Evolutionary conservation across 1,140 invertebrate genomes (phyloP).

Genomic region (Lineus longissimus): DNA sequence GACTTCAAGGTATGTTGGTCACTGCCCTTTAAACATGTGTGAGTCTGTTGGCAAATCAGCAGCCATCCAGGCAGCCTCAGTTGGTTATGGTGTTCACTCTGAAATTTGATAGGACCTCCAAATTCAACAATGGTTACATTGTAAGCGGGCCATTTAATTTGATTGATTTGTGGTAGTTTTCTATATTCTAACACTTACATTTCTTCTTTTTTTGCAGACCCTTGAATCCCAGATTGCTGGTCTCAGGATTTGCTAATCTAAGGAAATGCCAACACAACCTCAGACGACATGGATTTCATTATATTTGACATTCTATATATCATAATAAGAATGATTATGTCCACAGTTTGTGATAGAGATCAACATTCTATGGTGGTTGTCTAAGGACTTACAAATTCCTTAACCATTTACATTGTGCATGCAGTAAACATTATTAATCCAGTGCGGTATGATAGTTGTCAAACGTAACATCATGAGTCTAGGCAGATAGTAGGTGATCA

Average conservation of each 20-base stretch:
- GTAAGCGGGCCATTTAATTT: background rate
- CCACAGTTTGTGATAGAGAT: too few species aligned
- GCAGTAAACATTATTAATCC: too few species aligned
- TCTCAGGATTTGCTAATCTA: constrained; percentile 20
- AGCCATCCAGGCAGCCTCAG: background rate
- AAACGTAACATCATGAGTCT: too few species aligned
- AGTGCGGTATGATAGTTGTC: too few species aligned
- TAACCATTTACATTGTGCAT: too few species aligned
- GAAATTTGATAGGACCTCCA: background rate
- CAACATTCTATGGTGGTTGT: too few species aligned
- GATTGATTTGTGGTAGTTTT: background rate
- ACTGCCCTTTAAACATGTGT: background rate
- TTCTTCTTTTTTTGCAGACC: constrained; percentile 37
- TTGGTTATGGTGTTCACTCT: background rate
- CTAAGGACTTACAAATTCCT: too few species aligned
- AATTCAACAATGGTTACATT: background rate
- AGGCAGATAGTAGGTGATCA: too few species aligned
- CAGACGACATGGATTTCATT: too few species aligned
- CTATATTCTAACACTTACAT: constrained; percentile 4
- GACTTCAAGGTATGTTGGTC: constrained; percentile 59
- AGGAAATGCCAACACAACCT: too few species aligned
- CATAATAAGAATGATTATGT: too few species aligned
- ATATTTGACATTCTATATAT: too few species aligned
- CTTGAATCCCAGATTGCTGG: constrained; percentile 48
- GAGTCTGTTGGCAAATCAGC: background rate